Percentiles rank a stretch among this genome's conserved stretches.
These are phyloP conservation scores for Merops nubicus DNA, from an alignment of 2,113 vertebrate genomes.

Conservation along the genomic window DNA sequence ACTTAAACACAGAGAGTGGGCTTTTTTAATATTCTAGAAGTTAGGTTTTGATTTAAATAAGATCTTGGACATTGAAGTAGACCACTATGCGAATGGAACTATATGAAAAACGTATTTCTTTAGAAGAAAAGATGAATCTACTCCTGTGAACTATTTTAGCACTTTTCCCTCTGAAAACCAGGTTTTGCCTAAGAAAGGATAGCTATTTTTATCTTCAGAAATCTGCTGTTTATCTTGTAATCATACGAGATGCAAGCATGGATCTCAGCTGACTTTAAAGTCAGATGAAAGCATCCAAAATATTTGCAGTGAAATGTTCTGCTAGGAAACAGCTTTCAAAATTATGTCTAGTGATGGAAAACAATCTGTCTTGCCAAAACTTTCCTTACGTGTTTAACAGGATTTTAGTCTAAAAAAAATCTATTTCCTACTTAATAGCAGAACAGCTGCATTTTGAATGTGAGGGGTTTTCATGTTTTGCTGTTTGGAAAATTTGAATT, in stretches of 20 bases:
- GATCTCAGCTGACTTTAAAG: neutral
- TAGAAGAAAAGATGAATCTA: neutral
- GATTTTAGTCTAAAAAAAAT: neutral
- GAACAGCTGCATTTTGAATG: neutral
- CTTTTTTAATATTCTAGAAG: neutral
- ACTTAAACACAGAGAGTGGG: neutral
- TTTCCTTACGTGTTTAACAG: neutral
- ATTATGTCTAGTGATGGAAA: neutral
- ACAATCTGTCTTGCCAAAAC: neutral
- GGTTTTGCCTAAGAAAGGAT: neutral
- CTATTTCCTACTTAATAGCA: neutral
- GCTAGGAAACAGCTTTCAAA: conserved; percentile 4
- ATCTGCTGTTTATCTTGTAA: conserved; percentile 7
- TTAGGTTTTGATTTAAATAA: neutral
- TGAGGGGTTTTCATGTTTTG: neutral
- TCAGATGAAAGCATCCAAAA: conserved; percentile 17
- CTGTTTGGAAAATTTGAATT: neutral
- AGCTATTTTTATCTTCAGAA: neutral
- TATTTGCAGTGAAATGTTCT: neutral
- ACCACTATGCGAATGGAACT: neutral
- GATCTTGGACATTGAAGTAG: neutral
- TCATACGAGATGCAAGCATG: neutral
- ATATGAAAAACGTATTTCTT: neutral
- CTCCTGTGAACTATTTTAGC: neutral
- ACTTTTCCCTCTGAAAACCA: neutral